These are phyloP conservation scores for Delichon dasypus DNA, from an alignment of 2,797 vertebrate genomes.

Conservation along the genomic window DNA sequence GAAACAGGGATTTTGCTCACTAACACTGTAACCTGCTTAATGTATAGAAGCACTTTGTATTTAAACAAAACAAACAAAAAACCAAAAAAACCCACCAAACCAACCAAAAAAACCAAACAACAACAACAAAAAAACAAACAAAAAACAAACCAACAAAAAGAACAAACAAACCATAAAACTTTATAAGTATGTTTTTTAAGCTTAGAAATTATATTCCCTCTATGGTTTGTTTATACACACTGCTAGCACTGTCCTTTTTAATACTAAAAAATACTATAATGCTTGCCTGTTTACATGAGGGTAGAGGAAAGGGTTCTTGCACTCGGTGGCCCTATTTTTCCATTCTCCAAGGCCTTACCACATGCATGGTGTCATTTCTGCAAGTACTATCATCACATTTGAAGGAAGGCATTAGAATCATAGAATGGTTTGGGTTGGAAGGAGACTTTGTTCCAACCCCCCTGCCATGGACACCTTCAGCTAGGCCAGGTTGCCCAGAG, in stretches of 20 bases:
- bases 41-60: constrained; percentile 83
- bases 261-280: constrained; percentile 37
- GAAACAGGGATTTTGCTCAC: constrained; percentile 75
- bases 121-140: neutral
- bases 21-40: constrained; percentile 79
- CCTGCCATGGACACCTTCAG: neutral
- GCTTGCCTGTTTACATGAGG: constrained; percentile 58
- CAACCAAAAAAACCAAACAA: no score
- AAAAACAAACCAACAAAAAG: neutral
- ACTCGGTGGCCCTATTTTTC: constrained; percentile 31
- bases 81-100: neutral
- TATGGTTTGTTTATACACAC: constrained; percentile 72
- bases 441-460: neutral
- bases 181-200: constrained; percentile 74
- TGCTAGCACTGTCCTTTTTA: constrained; percentile 63
- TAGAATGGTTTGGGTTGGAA: neutral
- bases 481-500: neutral
- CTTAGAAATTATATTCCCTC: constrained; percentile 74
- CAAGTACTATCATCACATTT: neutral
- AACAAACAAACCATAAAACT: constrained; percentile 18
- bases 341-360: constrained; percentile 58
- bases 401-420: neutral
- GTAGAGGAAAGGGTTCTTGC: constrained; percentile 21
- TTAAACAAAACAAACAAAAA: constrained; percentile 49
- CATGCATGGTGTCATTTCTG: constrained; percentile 25